A percentile compares a stretch with the other conserved stretches of the same genome.
Conservation (phyloP, 2,113 vertebrate genomes). For the Corythornis cristatus region DNA sequence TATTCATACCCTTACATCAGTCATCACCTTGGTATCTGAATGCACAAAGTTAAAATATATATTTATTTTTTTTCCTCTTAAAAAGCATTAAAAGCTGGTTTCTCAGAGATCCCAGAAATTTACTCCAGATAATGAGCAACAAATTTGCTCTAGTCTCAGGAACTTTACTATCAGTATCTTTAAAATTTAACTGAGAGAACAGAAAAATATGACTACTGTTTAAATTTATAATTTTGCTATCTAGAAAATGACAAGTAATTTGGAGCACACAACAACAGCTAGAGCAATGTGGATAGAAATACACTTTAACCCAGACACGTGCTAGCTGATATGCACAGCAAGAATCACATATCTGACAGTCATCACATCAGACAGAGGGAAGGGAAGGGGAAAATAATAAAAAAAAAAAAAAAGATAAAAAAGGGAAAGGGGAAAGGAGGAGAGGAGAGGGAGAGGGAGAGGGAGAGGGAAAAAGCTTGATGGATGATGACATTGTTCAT, state of each 20-base stretch:
- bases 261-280: not conserved
- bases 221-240: not conserved
- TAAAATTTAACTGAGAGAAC: not conserved
- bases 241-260: not conserved
- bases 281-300: not conserved
- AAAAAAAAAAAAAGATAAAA: fast-evolving
- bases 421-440: not conserved
- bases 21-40: not conserved
- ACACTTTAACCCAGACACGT: not conserved
- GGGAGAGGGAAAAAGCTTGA: too few species aligned
- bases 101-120: not conserved
- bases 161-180: not conserved
- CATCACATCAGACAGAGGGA: not conserved
- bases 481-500: not conserved
- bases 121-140: not conserved
- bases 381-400: too few species aligned
- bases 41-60: not conserved
- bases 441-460: too few species aligned
- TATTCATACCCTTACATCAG: not conserved
- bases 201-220: not conserved
- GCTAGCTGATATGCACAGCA: not conserved
- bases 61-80: not conserved
- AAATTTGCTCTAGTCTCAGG: not conserved
- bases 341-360: not conserved
- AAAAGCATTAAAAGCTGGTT: not conserved